Evolutionary conservation across 2,888 invertebrate genomes (phyloP), one percentile per base, ranked within the genome.

Genomic region (Drosophila koepferae): DNA sequence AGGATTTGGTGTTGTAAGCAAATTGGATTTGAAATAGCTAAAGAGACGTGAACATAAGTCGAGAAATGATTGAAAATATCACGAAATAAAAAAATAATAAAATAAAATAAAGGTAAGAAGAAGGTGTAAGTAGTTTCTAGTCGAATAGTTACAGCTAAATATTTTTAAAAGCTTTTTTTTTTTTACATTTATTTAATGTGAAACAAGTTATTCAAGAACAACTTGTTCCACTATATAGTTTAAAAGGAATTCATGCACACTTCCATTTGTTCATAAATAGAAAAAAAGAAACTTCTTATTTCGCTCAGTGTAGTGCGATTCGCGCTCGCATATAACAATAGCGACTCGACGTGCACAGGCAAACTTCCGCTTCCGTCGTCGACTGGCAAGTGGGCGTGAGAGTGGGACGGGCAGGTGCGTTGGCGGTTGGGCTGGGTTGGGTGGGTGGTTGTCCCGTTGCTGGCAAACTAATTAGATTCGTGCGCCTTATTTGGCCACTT

Each of bases 401-500:
- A 38, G 34, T 34, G 28, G 20, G n/a, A 34, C 3, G 58, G 16
- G 31, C 58, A 36, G 40, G 56, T 46, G 54, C 10, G n/a, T 49
- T n/a, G 31, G 49, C 31, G 3, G 12, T 36, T 46, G 44, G 28
- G 10, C 28, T 31, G n/a, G 12, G 20, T 10, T 48, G 34, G 34
- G 3, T 31, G 5, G n/a, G 41, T 1, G 16, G 28, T 28, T 23
- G 23, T 23, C 12, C 51, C 44, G 16, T 23, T 65, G 76, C 74
- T 68, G 62, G 82, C 80, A 88, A 86, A 90, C 90, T 86, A 86
- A 86, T 86, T 86, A 86, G 86, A 86, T 86, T 88, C 81, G 72
- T 86, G 72, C 77, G 81, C 79, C 86, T 81, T 79, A 86, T 89
- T 89, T 81, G 76, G 88, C 73, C 80, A 80, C 85, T 89, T 89